These are phyloP conservation scores for Enteromius argenteus DNA, from an alignment of 2,797 vertebrate genomes.

Conservation along the genomic window DNA sequence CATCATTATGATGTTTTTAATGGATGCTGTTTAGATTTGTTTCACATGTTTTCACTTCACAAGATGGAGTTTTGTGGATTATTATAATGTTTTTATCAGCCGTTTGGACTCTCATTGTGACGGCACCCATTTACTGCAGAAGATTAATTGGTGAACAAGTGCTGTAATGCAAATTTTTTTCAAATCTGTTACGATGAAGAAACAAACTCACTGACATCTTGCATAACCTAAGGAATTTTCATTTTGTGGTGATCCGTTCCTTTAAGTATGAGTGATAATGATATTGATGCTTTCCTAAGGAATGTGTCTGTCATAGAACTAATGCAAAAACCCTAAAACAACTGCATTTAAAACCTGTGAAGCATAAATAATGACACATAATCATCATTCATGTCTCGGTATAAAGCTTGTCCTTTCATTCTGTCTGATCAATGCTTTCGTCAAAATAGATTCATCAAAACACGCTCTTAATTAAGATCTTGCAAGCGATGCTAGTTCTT, in stretches of 20 bases:
- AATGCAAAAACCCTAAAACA: background rate
- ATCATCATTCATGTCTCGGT: background rate
- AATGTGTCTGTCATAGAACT: background rate
- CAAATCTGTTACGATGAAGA: background rate
- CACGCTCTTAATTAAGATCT: slow-evolving; percentile 38
- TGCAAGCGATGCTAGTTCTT: slow-evolving; percentile 44
- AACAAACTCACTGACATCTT: background rate
- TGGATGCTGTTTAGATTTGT: background rate
- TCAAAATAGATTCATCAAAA: slow-evolving; percentile 41
- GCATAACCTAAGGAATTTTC: background rate
- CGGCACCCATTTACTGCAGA: background rate
- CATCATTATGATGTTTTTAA: background rate
- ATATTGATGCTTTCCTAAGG: background rate
- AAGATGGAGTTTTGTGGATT: background rate
- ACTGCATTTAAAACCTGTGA: background rate
- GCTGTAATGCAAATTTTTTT: background rate
- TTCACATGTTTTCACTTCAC: background rate
- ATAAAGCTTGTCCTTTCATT: slow-evolving; percentile 11
- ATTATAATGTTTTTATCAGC: background rate
- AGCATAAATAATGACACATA: slow-evolving; percentile 8
- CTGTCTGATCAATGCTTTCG: slow-evolving; percentile 8
- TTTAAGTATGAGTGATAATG: background rate
- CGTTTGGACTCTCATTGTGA: background rate
- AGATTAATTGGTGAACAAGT: background rate
- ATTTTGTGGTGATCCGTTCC: background rate